These are phyloP conservation scores for Drosophila ficusphila DNA, from an alignment of 1,140 invertebrate genomes.

Conservation along the genomic window DNA sequence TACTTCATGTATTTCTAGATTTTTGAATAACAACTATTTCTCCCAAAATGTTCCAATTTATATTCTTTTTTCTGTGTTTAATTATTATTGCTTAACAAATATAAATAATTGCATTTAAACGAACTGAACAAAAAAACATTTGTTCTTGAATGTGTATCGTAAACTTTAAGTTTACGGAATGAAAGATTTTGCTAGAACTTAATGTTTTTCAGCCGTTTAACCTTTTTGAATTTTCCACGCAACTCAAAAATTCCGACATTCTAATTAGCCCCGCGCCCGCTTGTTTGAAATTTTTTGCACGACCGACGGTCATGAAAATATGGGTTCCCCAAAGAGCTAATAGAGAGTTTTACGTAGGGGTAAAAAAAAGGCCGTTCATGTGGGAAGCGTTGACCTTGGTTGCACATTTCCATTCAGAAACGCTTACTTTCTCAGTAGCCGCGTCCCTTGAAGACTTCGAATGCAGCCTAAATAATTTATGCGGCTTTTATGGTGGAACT, in stretches of 20 bases:
- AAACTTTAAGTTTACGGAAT: neutral
- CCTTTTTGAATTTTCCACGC: slow-evolving; percentile 15
- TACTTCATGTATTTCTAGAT: too few species aligned
- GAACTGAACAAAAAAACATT: too few species aligned
- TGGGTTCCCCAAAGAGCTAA: neutral
- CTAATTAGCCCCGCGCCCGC: neutral
- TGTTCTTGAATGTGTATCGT: too few species aligned
- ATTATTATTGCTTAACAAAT: too few species aligned
- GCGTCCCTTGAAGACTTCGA: slow-evolving; percentile 35
- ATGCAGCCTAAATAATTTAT: slow-evolving; percentile 61
- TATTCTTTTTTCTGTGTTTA: too few species aligned
- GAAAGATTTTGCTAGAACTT: neutral
- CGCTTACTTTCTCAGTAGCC: slow-evolving; percentile 13
- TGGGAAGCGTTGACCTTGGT: slow-evolving; percentile 66
- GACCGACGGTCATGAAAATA: neutral
- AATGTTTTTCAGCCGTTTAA: slow-evolving; percentile 7
- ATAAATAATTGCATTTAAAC: too few species aligned
- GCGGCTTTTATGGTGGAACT: slow-evolving; percentile 39
- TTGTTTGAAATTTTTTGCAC: neutral
- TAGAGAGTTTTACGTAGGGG: neutral
- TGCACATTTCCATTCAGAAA: slow-evolving; percentile 59
- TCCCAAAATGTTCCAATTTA: too few species aligned
- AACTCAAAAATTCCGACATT: slow-evolving; percentile 22
- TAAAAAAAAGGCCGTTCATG: neutral
- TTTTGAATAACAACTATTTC: too few species aligned